Base-by-base conservation (phyloP, 2,113 vertebrate species). In the Myotis yumanensis region DNA sequence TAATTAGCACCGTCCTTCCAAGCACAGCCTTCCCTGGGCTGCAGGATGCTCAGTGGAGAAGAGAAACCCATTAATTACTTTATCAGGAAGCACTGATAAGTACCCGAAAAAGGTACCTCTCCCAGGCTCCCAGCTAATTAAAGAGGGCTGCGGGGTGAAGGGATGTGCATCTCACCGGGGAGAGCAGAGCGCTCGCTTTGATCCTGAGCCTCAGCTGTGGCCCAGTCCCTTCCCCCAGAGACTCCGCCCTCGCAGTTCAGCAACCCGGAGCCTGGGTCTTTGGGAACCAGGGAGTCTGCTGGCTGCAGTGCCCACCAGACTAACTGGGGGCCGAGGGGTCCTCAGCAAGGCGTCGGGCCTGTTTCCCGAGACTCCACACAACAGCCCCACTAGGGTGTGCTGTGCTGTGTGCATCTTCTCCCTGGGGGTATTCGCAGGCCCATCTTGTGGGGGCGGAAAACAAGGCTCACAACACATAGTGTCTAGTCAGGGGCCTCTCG, bases 1-100 rank as follows among this genome's bases (percentile, higher is more conserved):
- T 98, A 98, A 98, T 98, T 98, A 98, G 95, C 95, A 95, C 96
- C 86, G 97, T 97, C 96, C 97, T 98, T 96, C 95, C 66, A 52
- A 97, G 96, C 72, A 64, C 69, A 96, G 89, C 86, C 95, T 97
- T 98, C 95, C 94, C 8, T 83, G 97, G 97, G 96, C 95, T 95
- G 90, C 73, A 90, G 62, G 96, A 73, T 83, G 76, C 94, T 96
- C 88, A 86, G 92, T 90, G 83, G 96, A 97, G 97, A 97, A 97
- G 95, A 98, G 95, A 92, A 95, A 81, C 79, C 94, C 86, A 54
- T 96, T 97, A 98, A 98, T 98, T 97, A 97, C 90, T 92, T 7
- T 94, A 97, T 94, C 96, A 96, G 96, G 93, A 96, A 97, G 96
- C 96, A 52, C 84, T 87, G 96, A 96, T 97, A 97, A 97, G 97